Conservation (phyloP, 2,797 vertebrate genomes). For the Premnoplex brunnescens region DNA sequence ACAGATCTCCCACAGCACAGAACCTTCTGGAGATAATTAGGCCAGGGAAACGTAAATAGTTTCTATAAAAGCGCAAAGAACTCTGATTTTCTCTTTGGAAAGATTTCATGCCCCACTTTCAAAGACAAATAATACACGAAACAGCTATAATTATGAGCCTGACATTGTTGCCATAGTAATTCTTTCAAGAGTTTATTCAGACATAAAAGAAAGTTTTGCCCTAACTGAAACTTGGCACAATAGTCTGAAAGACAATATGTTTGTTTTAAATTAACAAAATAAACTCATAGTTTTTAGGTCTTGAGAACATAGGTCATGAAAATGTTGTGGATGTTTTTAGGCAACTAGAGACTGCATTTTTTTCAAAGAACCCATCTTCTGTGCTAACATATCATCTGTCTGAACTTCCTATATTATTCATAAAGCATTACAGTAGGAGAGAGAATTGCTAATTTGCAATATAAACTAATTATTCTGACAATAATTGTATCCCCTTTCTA, state of each 20-base stretch:
- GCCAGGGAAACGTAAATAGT: not conserved
- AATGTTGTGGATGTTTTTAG: not conserved
- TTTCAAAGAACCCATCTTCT: not conserved
- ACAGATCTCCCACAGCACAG: not conserved
- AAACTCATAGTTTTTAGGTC: not conserved
- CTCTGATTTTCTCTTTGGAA: constrained; percentile 25
- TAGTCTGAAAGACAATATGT: constrained; percentile 1
- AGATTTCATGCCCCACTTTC: constrained; percentile 13
- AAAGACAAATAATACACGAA: constrained; percentile 26
- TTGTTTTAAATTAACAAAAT: constrained; percentile 25
- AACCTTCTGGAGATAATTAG: constrained; percentile 20
- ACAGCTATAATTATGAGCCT: constrained; percentile 24
- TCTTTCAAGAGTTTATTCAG: constrained; percentile 5
- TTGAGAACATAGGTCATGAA: not conserved
- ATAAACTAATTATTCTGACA: not conserved
- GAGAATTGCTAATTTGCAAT: not conserved
- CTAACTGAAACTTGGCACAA: not conserved
- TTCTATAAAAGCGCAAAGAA: constrained; percentile 44
- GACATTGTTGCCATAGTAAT: constrained; percentile 18
- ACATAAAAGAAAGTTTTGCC: constrained; percentile 28
- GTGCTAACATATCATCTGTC: not conserved
- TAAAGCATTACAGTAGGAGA: not conserved
- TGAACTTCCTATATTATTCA: not conserved
- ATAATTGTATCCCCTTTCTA: not conserved
- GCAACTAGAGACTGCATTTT: not conserved